Evolutionary conservation across 2,113 vertebrate species (phyloP).

Genomic region (Atlantisia rogersi): DNA sequence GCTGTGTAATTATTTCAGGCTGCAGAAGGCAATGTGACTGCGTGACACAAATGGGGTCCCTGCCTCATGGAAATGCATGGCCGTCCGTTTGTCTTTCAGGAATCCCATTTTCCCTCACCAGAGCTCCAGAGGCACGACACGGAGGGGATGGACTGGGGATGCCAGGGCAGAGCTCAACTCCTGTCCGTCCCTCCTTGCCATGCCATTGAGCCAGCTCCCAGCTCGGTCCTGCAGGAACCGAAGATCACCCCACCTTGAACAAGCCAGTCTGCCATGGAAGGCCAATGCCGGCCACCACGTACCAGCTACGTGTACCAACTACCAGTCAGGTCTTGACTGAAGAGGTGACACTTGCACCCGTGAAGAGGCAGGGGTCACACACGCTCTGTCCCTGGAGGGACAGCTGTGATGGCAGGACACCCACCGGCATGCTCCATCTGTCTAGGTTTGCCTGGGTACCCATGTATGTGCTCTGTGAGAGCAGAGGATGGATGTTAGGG

Average conservation of each 20-base stretch:
- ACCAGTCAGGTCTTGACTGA: background rate
- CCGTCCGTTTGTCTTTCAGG: background rate
- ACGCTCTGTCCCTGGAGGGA: background rate
- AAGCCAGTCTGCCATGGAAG: background rate
- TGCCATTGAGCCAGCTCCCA: background rate
- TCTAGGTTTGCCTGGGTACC: background rate
- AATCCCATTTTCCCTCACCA: background rate
- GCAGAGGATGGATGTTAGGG: background rate
- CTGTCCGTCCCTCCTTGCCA: background rate
- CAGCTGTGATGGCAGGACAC: background rate
- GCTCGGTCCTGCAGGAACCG: background rate
- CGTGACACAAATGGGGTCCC: constrained; percentile 50
- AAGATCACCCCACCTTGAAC: background rate
- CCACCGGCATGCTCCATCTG: no score
- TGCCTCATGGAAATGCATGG: background rate
- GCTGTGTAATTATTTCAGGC: constrained; percentile 59
- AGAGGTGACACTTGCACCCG: background rate
- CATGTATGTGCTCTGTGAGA: background rate
- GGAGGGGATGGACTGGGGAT: background rate
- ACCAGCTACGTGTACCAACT: background rate
- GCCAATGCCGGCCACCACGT: background rate
- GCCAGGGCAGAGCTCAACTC: background rate
- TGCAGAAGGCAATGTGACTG: constrained; percentile 44
- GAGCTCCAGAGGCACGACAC: background rate
- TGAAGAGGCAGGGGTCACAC: background rate